Conservation (phyloP, 1,140 invertebrate genomes). For the Dufourea novaeangliae region DNA sequence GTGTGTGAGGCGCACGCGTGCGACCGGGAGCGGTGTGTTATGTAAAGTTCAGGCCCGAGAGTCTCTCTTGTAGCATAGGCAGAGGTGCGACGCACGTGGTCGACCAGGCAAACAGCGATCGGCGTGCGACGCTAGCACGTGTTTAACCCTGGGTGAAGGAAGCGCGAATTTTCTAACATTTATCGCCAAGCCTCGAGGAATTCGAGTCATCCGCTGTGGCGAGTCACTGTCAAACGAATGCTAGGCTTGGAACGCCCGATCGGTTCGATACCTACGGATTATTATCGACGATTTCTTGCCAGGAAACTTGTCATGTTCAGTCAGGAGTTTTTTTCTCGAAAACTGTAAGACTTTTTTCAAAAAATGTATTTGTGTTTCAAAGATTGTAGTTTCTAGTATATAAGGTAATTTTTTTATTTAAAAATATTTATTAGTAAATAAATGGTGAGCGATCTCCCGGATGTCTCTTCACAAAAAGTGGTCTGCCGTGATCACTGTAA, state of each 20-base stretch:
- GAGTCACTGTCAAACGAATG: neutral
- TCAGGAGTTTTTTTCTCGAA: no score
- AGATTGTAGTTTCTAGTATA: no score
- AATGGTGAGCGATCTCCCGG: no score
- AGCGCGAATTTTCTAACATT: conserved; percentile 36
- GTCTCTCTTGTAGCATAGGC: conserved; percentile 4
- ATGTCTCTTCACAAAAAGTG: no score
- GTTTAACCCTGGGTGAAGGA: conserved; percentile 34
- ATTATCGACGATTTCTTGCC: no score
- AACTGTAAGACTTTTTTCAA: no score
- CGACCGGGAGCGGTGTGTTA: conserved; percentile 46
- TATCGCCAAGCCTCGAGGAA: neutral
- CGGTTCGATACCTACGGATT: no score
- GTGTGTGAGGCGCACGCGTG: conserved; percentile 56
- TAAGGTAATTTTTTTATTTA: no score
- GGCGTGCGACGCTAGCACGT: conserved; percentile 36
- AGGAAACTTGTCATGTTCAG: no score
- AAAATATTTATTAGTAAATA: no score
- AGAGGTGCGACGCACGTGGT: conserved; percentile 59
- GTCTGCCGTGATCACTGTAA: no score
- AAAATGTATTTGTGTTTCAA: no score
- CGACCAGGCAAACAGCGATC: conserved; percentile 18
- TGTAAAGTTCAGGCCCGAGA: conserved; percentile 51
- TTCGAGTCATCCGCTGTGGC: neutral
- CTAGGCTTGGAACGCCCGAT: neutral